A percentile compares a stretch with the other conserved stretches of the same genome.
These are phyloP conservation scores for Pseudobourletiella spinata DNA, from an alignment of 1,140 invertebrate genomes.

Conservation along the genomic window DNA sequence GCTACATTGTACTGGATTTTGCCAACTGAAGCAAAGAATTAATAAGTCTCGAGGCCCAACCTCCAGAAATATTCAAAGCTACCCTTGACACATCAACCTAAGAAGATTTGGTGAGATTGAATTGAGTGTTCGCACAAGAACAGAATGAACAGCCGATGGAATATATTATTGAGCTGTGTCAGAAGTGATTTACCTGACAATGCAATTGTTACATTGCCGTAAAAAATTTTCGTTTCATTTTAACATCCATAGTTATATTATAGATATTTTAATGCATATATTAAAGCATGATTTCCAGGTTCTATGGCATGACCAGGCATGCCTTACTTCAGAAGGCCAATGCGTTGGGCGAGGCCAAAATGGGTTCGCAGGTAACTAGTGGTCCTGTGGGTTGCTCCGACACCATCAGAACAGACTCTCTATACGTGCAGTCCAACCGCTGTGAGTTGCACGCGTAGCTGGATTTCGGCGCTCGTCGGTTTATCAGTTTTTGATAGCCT, in stretches of 20 bases:
- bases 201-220: no score
- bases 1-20: no score
- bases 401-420: not conserved
- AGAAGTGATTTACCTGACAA: not conserved
- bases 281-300: no score
- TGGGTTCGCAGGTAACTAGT: not conserved
- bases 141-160: not conserved
- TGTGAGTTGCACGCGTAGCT: not conserved
- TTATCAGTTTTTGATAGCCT: not conserved
- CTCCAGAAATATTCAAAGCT: not conserved
- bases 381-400: not conserved
- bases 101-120: not conserved
- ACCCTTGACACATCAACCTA: not conserved
- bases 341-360: not conserved
- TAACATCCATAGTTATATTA: no score
- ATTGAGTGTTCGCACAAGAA: not conserved
- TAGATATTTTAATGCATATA: no score
- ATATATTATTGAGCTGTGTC: not conserved
- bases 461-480: not conserved
- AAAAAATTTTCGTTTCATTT: not conserved
- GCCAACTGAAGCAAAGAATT: no score
- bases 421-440: not conserved
- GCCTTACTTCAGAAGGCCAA: not conserved
- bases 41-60: not conserved
- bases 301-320: not conserved